Percentiles rank a stretch among this genome's conserved stretches.
phyloP scores from a whole-genome alignment of 1,140 invertebrate species.

The Pseudomyrmex dendroicus region DNA sequence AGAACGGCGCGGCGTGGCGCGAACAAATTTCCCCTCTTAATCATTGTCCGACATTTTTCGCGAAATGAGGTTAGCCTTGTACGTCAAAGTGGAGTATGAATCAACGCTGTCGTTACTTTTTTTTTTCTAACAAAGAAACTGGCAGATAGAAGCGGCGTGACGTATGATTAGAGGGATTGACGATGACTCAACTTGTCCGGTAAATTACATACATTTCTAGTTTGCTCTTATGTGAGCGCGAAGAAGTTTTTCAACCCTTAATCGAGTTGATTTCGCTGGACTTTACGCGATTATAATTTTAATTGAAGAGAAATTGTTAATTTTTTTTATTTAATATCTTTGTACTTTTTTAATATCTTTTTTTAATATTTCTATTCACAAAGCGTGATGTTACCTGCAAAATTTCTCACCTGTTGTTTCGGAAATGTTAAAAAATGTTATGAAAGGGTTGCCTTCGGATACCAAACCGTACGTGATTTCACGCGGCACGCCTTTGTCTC shows the following conservation, averaged over 20 bases:
- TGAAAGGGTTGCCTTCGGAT: constrained; percentile 93
- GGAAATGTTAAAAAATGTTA: constrained; percentile 93
- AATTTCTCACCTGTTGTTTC: constrained; percentile 89
- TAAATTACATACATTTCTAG: constrained; percentile 41
- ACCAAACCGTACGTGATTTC: constrained; percentile 93
- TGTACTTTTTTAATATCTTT: not conserved
- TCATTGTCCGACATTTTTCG: constrained; percentile 59
- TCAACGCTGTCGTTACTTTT: constrained; percentile 40
- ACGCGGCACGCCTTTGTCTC: constrained; percentile 93
- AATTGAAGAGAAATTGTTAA: not conserved
- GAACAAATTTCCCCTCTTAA: constrained; percentile 58
- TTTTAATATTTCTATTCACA: not conserved
- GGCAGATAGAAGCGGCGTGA: constrained; percentile 34
- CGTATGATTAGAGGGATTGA: constrained; percentile 37
- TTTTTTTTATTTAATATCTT: not conserved
- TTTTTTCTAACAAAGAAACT: constrained; percentile 23
- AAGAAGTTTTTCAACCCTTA: not conserved
- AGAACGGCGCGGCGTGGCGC: not conserved
- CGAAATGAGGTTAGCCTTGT: constrained; percentile 51
- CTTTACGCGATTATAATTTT: not conserved
- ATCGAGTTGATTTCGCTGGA: not conserved
- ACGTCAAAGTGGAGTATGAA: constrained; percentile 38
- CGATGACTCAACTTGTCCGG: constrained; percentile 46
- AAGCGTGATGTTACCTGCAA: not conserved
- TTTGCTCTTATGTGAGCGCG: constrained; percentile 10